Conservation (phyloP, 1,140 invertebrate species). For the Drosophila repleta region DNA sequence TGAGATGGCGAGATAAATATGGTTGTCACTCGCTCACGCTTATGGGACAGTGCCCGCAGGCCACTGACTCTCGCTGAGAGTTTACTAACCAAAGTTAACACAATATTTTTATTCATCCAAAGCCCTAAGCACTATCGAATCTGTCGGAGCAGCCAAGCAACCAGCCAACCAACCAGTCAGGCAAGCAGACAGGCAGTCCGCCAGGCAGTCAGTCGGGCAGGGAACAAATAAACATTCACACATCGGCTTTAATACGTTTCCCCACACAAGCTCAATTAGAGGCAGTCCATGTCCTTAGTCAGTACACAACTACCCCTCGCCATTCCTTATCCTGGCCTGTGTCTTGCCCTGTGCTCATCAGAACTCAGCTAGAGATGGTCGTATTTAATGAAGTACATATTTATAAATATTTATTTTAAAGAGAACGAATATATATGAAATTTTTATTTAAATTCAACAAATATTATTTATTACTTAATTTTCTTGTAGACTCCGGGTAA, state of each 20-base stretch:
- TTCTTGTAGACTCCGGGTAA: no score
- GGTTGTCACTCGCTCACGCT: constrained; percentile 20
- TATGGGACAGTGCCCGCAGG: constrained; percentile 19
- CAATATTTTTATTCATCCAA: constrained; percentile 79
- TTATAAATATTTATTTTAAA: background rate
- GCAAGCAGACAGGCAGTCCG: constrained; percentile 20
- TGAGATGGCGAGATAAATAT: constrained; percentile 31
- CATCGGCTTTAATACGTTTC: constrained; percentile 74
- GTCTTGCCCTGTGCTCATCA: background rate
- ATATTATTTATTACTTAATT: background rate
- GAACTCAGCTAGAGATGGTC: constrained; percentile 9
- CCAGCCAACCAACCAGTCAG: constrained; percentile 19
- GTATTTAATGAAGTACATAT: background rate
- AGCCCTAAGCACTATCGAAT: constrained; percentile 56
- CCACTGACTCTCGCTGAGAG: constrained; percentile 26
- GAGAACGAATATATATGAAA: background rate
- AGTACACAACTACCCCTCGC: background rate
- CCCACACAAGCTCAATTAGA: constrained; percentile 80
- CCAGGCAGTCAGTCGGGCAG: constrained; percentile 25
- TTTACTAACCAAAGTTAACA: constrained; percentile 71
- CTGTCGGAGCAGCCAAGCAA: constrained; percentile 25
- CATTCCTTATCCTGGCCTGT: background rate
- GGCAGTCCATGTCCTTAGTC: constrained; percentile 32
- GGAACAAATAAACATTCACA: constrained; percentile 53
- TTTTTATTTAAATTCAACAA: background rate